Conservation (phyloP, 2,888 invertebrate species). For the Papilio elwesi region DNA sequence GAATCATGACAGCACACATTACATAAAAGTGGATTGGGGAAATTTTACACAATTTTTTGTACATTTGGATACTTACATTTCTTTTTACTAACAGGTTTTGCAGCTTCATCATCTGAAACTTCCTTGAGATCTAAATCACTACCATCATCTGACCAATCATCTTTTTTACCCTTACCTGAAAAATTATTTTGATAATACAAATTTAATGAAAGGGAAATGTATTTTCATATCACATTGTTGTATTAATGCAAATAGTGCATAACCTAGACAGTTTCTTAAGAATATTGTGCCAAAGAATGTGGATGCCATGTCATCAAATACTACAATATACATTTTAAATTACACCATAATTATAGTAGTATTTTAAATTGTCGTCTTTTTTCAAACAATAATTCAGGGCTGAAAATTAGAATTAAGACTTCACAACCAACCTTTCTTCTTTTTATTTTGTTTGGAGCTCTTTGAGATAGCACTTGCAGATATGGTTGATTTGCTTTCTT, state of each 20-base stretch:
- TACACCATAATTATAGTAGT: background rate
- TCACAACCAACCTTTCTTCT: conserved; percentile 72
- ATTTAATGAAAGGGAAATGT: background rate
- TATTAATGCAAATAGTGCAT: too few species aligned
- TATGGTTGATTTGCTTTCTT: conserved; percentile 67
- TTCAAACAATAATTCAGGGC: background rate
- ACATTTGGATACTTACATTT: conserved; percentile 65
- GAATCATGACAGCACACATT: too few species aligned
- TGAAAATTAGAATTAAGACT: background rate
- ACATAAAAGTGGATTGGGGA: too few species aligned
- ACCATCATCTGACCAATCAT: conserved; percentile 83
- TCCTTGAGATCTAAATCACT: conserved; percentile 76
- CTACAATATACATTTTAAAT: too few species aligned
- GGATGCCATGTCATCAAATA: conserved; percentile 33
- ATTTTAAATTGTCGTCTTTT: background rate
- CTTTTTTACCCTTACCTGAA: conserved; percentile 81
- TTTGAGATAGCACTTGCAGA: conserved; percentile 62
- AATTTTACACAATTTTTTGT: too few species aligned
- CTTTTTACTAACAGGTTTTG: conserved; percentile 74
- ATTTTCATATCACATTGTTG: too few species aligned
- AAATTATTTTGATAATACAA: conserved; percentile 26
- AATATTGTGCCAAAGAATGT: background rate
- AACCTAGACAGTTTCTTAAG: background rate
- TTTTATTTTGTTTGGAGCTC: conserved; percentile 66
- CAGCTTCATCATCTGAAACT: conserved; percentile 71